Percentiles rank a stretch among this genome's conserved stretches.
phyloP scores from a whole-genome alignment of 2,888 invertebrate species.

The Drosophila hawaiiensis region DNA sequence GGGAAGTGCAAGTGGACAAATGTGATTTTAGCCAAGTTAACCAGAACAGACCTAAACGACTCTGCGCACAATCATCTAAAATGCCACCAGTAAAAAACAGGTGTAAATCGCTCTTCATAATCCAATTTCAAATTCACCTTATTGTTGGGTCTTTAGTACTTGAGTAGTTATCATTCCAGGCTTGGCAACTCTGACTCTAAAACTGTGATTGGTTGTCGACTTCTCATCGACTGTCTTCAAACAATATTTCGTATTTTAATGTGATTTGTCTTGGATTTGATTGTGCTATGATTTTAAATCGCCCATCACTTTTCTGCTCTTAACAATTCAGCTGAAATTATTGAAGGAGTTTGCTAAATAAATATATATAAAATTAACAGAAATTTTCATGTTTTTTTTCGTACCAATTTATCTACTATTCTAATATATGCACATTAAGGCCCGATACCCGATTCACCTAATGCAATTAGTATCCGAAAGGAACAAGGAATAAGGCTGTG shows the following conservation, averaged over 20 bases:
- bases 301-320: neutral
- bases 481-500: neutral
- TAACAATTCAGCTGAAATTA: too few species aligned
- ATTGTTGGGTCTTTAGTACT: neutral
- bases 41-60: slow-evolving; percentile 12
- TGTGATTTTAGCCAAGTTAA: slow-evolving; percentile 41
- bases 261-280: neutral
- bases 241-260: neutral
- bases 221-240: neutral
- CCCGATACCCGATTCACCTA: neutral
- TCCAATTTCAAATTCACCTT: neutral
- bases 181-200: neutral
- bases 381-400: neutral
- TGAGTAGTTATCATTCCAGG: neutral
- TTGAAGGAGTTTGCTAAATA: too few species aligned
- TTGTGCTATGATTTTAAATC: neutral
- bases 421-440: too few species aligned
- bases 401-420: too few species aligned
- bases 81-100: neutral
- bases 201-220: neutral
- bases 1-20: slow-evolving; percentile 50
- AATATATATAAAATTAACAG: neutral
- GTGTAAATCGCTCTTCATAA: neutral
- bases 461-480: neutral
- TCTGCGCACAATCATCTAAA: neutral